Evolutionary conservation across 2,888 invertebrate genomes (phyloP), one percentile per base, ranked within the genome.

Genomic region (Timandra comae): DNA sequence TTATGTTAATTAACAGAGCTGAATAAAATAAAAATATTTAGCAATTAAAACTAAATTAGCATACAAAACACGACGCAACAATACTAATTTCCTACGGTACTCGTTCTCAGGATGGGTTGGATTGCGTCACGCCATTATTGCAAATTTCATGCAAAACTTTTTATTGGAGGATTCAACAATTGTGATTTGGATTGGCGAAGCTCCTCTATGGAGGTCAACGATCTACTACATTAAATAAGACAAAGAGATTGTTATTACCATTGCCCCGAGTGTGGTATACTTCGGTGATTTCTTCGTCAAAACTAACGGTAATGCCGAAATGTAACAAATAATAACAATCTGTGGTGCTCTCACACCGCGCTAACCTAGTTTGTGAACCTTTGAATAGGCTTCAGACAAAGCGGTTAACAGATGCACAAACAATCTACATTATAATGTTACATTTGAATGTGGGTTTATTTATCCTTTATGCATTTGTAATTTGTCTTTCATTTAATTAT

Each of bases 161-260:
- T n/a, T 12, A 16, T 16, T 3, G 6, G 6, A 16, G 16, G 16
- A 16, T 16, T 16, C 6, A 16, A 16, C 16, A 16, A 16, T 16
- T 5, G 16, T 1, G 6, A 12, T 28, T 19, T 12, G 19, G 11
- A 32, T 12, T 25, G 23, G 21, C 10, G 35, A 43, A 26, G 20
- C 11, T 21, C 26, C 3, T 23, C 20, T 19, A 31, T 30, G 29
- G 32, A 45, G 45, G 39, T 43, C 43, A 38, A 38, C 41, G 43
- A 30, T 43, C 39, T 28, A 35, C 30, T 12, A 29, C 39, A 30
- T 30, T 33, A 27, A 41, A 35, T 36, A 41, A 47, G 35, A 47
- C 47, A 47, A 44, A 41, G 37, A 35, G 38, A 37, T 47, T 35
- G 37, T 39, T 38, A 6, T 16, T 30, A 26, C 29, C 29, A 30